A percentile compares a stretch with the other conserved stretches of the same genome.
Conservation (phyloP, 2,888 invertebrate species). For the Tipula unca region DNA sequence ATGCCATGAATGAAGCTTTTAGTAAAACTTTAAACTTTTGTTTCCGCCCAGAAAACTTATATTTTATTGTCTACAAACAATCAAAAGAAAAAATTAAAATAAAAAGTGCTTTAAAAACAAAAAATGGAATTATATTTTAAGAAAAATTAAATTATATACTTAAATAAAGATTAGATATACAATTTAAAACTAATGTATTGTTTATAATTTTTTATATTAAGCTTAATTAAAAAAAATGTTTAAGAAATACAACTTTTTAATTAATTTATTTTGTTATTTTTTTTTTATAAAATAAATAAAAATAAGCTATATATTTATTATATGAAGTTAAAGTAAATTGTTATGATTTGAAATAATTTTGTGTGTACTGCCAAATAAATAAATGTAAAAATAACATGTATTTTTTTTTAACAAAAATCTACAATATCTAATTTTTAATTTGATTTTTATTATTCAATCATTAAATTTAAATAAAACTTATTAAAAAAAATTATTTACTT, state of each 20-base stretch:
- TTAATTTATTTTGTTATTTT: neutral
- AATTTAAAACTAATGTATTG: neutral
- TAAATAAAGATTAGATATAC: neutral
- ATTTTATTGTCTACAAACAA: neutral
- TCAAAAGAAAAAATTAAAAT: neutral
- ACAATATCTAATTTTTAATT: neutral
- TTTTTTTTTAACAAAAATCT: neutral
- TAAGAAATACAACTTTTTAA: neutral
- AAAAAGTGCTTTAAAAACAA: neutral
- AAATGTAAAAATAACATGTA: neutral
- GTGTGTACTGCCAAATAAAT: neutral
- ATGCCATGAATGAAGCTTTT: neutral
- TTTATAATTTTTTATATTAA: neutral
- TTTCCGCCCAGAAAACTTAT: neutral
- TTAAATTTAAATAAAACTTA: neutral
- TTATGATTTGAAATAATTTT: constrained; percentile 14
- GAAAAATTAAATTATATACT: neutral
- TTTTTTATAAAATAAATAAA: neutral
- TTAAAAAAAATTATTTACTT: neutral
- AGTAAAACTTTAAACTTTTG: neutral
- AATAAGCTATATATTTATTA: neutral
- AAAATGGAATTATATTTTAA: neutral
- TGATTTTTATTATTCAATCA: neutral
- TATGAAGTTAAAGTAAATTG: neutral
- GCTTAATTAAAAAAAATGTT: neutral